Evolutionary conservation across 2,797 vertebrate genomes (phyloP).

Genomic region (Orestias chungarensis): DNA sequence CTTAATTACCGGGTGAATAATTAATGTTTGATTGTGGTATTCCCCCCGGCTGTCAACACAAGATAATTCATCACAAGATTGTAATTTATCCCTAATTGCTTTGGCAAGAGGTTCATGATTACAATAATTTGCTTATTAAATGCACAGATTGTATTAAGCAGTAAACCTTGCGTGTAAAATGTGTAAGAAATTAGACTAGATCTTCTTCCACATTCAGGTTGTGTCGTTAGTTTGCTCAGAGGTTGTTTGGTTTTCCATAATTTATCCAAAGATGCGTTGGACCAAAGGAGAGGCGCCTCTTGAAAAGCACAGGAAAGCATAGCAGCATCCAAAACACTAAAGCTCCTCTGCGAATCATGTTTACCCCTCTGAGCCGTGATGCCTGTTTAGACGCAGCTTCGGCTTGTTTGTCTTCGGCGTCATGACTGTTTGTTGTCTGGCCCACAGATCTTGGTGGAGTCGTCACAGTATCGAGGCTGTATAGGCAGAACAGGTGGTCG

Average conservation of each 20-base stretch:
- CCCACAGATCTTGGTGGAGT: constrained; percentile 43
- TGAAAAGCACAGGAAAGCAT: constrained; percentile 53
- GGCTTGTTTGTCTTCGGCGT: constrained; percentile 61
- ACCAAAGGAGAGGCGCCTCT: constrained; percentile 54
- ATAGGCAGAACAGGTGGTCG: constrained; percentile 36
- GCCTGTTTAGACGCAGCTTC: constrained; percentile 64
- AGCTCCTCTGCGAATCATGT: constrained; percentile 66
- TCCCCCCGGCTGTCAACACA: constrained; percentile 83
- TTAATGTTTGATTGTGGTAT: constrained; percentile 83
- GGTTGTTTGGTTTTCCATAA: constrained; percentile 66
- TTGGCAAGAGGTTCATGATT: constrained; percentile 83
- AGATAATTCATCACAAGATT: constrained; percentile 86
- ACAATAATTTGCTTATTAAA: constrained; percentile 85
- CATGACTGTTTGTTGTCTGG: constrained; percentile 70
- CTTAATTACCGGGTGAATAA: constrained; percentile 87
- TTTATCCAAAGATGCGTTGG: constrained; percentile 68
- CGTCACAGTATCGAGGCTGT: constrained; percentile 52
- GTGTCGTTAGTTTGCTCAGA: constrained; percentile 75
- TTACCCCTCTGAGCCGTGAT: constrained; percentile 63
- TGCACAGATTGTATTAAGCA: constrained; percentile 79
- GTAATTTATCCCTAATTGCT: constrained; percentile 87
- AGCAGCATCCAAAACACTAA: constrained; percentile 57
- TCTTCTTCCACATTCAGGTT: constrained; percentile 70
- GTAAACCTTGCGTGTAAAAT: constrained; percentile 67
- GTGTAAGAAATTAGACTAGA: constrained; percentile 62